phyloP scores from a whole-genome alignment of 2,888 invertebrate genomes.

The Atrina japonica region DNA sequence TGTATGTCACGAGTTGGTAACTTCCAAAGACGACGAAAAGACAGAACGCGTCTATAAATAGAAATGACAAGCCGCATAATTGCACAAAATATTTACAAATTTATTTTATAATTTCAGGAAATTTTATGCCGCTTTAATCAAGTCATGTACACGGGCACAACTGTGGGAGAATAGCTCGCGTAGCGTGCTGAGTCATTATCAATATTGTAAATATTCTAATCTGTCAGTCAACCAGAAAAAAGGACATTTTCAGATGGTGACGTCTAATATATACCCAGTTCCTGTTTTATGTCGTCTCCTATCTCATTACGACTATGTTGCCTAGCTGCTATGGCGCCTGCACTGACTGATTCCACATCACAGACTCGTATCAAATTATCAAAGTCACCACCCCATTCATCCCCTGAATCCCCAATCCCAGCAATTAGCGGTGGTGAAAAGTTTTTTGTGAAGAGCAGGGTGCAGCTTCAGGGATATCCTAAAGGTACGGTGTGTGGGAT shows the following conservation, averaged over 20 bases:
- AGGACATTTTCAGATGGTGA: not conserved
- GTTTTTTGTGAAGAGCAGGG: constrained; percentile 13
- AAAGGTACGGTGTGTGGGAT: not conserved
- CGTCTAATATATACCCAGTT: not conserved
- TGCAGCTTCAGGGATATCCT: constrained; percentile 1
- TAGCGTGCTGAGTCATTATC: not conserved
- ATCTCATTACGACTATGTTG: constrained; percentile 78
- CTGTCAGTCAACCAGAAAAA: not conserved
- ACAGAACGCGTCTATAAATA: constrained; percentile 6
- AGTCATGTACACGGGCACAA: constrained; percentile 9
- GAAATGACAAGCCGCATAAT: constrained; percentile 2
- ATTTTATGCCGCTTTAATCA: not conserved
- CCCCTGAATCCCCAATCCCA: constrained; percentile 18
- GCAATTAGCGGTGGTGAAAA: constrained; percentile 3
- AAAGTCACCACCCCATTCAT: constrained; percentile 50
- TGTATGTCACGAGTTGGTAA: too few species aligned
- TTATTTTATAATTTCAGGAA: constrained; percentile 12
- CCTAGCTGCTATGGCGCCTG: constrained; percentile 90
- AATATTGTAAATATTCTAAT: not conserved
- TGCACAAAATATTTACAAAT: not conserved
- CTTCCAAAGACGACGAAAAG: too few species aligned
- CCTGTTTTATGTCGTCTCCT: constrained; percentile 68
- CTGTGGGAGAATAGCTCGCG: constrained; percentile 17
- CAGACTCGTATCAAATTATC: constrained; percentile 76
- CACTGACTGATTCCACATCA: constrained; percentile 88